These are phyloP conservation scores for Paratrypauchen microcephalus DNA, from an alignment of 2,797 vertebrate genomes.

Conservation along the genomic window DNA sequence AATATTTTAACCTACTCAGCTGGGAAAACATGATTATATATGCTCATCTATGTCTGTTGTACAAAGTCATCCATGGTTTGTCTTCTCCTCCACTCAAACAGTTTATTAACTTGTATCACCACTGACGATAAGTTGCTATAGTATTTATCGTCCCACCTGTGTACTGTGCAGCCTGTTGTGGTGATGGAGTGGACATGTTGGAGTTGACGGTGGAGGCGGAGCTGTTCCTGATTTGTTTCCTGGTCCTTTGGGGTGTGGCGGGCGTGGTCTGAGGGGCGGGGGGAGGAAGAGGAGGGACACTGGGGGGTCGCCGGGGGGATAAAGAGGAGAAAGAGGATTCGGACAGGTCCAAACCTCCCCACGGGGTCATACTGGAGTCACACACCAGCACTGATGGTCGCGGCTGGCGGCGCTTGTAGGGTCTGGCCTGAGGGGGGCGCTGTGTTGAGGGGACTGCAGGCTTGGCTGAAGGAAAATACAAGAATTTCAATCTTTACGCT, in stretches of 20 bases:
- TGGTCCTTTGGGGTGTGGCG: slow-evolving; percentile 16
- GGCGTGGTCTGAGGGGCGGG: slow-evolving; percentile 36
- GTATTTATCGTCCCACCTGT: not conserved
- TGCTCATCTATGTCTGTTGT: no score
- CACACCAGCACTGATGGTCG: slow-evolving; percentile 37
- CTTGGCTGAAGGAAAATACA: slow-evolving; percentile 37
- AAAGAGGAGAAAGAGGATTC: slow-evolving; percentile 73
- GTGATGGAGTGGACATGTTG: slow-evolving; percentile 28
- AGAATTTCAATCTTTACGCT: not conserved
- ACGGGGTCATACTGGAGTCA: slow-evolving; percentile 69
- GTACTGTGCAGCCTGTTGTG: slow-evolving; percentile 17
- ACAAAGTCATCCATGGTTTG: no score
- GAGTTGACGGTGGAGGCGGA: slow-evolving; percentile 44
- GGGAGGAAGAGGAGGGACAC: slow-evolving; percentile 16
- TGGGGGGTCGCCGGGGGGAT: slow-evolving; percentile 38
- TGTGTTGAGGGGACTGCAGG: slow-evolving; percentile 28
- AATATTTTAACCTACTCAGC: no score
- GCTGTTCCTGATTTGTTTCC: slow-evolving; percentile 12
- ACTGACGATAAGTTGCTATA: no score
- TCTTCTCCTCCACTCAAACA: no score
- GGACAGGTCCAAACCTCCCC: slow-evolving; percentile 59
- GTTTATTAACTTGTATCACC: no score
- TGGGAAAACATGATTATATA: no score
- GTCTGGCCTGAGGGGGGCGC: slow-evolving; percentile 30
- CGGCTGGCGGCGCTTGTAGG: slow-evolving; percentile 30